These are phyloP conservation scores for Mesocricetus auratus DNA, from an alignment of 2,113 vertebrate genomes.

Conservation along the genomic window DNA sequence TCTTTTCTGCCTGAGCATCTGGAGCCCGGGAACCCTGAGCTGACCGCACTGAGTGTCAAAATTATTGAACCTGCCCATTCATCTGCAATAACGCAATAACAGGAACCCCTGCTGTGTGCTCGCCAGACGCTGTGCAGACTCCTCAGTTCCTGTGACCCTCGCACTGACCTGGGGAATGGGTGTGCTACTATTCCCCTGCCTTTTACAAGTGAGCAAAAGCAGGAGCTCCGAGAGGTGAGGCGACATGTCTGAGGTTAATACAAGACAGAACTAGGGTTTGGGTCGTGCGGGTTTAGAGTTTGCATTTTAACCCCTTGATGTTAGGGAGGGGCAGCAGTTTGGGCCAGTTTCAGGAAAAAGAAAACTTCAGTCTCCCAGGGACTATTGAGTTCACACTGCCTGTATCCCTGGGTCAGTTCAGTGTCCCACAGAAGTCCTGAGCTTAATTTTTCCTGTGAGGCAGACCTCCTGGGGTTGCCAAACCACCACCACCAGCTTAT, in stretches of 20 bases:
- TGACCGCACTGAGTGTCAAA: background rate
- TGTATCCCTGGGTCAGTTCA: background rate
- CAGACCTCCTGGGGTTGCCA: background rate
- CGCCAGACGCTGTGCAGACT: fast-evolving
- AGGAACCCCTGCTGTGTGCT: fast-evolving
- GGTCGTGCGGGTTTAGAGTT: background rate
- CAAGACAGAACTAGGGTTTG: fast-evolving
- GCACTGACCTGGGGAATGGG: background rate
- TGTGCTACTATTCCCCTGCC: fast-evolving
- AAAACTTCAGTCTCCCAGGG: too few relatives aligned
- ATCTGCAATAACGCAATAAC: background rate
- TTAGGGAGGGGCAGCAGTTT: background rate
- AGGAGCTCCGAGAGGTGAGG: background rate
- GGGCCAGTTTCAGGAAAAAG: background rate
- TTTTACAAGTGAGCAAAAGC: background rate
- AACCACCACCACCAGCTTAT: background rate
- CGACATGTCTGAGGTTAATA: background rate
- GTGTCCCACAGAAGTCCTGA: background rate
- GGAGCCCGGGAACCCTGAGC: background rate
- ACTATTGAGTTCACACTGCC: fast-evolving
- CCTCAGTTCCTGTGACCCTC: fast-evolving
- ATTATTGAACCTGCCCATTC: background rate
- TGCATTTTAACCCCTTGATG: fast-evolving
- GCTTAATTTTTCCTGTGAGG: background rate
- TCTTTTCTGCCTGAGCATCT: background rate